phyloP scores from a whole-genome alignment of 2,888 invertebrate genomes.

The Acronicta leporina region DNA sequence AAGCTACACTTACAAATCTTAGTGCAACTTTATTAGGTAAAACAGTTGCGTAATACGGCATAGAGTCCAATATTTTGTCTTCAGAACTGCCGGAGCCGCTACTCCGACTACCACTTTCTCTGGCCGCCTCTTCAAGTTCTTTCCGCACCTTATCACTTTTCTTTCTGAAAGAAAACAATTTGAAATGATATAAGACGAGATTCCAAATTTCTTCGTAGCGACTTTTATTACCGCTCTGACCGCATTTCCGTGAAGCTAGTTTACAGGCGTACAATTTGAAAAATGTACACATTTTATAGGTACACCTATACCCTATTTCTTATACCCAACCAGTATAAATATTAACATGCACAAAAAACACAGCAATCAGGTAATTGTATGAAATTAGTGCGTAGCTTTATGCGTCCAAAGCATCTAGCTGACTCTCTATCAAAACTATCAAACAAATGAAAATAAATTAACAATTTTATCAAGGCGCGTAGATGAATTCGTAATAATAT shows the following conservation, averaged over 20 bases:
- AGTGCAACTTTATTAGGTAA: conserved; percentile 92
- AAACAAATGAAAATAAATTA: conserved; percentile 22
- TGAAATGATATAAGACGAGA: conserved; percentile 31
- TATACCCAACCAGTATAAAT: conserved; percentile 41
- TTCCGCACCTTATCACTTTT: conserved; percentile 96
- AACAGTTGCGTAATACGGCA: conserved; percentile 82
- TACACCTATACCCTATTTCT: conserved; percentile 16
- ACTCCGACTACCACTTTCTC: conserved; percentile 89
- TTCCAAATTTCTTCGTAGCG: conserved; percentile 6
- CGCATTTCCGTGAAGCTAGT: conserved; percentile 40
- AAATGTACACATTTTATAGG: conserved; percentile 14
- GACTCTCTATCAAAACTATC: conserved; percentile 17
- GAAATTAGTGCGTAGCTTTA: conserved; percentile 43
- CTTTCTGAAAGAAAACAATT: conserved; percentile 90
- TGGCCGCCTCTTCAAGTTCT: conserved; percentile 97
- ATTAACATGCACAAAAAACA: conserved; percentile 49
- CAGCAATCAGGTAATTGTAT: conserved; percentile 28
- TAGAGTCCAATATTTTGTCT: conserved; percentile 79
- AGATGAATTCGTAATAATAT: conserved; percentile 9
- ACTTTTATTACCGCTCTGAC: conserved; percentile 39
- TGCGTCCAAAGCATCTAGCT: conserved; percentile 60
- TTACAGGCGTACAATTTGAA: conserved; percentile 29
- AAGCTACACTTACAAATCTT: conserved; percentile 92
- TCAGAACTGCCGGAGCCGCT: conserved; percentile 80
- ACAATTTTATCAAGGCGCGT: conserved; percentile 21